These are phyloP conservation scores for Macaria notata DNA, from an alignment of 2,888 invertebrate genomes.

Conservation along the genomic window DNA sequence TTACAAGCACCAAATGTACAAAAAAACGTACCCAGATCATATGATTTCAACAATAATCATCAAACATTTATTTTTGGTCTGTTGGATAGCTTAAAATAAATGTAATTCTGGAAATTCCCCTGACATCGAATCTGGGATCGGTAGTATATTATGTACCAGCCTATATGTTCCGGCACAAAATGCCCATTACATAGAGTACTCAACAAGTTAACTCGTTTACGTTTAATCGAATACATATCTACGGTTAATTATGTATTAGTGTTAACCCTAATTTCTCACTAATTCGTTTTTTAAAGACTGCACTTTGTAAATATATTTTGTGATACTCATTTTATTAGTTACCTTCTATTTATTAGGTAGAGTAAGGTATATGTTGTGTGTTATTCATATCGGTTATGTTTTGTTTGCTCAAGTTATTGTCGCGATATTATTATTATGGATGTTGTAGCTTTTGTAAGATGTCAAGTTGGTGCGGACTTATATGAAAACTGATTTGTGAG, in stretches of 20 bases:
- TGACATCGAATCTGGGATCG: neutral
- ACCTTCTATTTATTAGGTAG: slow-evolving; percentile 45
- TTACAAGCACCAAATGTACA: too few relatives aligned
- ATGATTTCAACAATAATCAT: too few relatives aligned
- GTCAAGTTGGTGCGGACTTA: slow-evolving; percentile 8
- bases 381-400: slow-evolving; percentile 46
- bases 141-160: neutral
- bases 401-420: slow-evolving; percentile 46
- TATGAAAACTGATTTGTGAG: too few relatives aligned
- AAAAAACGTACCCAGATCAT: too few relatives aligned
- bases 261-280: slow-evolving; percentile 50
- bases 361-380: slow-evolving; percentile 44
- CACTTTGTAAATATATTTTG: slow-evolving; percentile 66
- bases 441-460: slow-evolving; percentile 42
- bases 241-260: slow-evolving; percentile 62
- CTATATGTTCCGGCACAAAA: neutral
- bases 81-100: too few relatives aligned
- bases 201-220: slow-evolving; percentile 8
- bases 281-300: slow-evolving; percentile 65
- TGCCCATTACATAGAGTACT: neutral
- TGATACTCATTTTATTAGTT: slow-evolving; percentile 52
- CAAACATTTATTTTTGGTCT: too few relatives aligned
- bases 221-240: slow-evolving; percentile 60
- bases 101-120: too few relatives aligned
- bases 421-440: slow-evolving; percentile 35